Conservation (phyloP, 2,113 vertebrate species). For the Alligator mississippiensis region DNA sequence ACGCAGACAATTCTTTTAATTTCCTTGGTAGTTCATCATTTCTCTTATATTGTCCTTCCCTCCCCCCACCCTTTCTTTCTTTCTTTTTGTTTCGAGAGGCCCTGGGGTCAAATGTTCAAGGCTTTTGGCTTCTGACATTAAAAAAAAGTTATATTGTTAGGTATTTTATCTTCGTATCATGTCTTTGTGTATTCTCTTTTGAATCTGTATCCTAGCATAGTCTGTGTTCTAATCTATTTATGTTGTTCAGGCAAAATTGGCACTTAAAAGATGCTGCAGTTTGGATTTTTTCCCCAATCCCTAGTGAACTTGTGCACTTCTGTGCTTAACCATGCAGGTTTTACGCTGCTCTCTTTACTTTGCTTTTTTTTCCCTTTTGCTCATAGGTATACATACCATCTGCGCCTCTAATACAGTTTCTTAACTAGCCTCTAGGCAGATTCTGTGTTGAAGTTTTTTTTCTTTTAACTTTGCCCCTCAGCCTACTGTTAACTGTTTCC, state of each 20-base stretch:
- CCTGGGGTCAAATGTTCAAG: not conserved
- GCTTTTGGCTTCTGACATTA: conserved; percentile 60
- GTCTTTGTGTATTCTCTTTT: not conserved
- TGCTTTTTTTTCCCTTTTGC: conserved; percentile 17
- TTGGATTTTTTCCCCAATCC: not conserved
- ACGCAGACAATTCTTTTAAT: not conserved
- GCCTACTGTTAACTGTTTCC: conserved; percentile 68
- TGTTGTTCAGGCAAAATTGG: conserved; percentile 1
- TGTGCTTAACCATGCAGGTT: conserved; percentile 3
- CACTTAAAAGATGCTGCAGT: not conserved
- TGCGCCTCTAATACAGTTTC: conserved; percentile 10
- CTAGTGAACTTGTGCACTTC: conserved; percentile 45
- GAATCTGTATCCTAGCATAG: conserved; percentile 26
- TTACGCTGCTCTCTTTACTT: not conserved
- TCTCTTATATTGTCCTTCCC: not conserved
- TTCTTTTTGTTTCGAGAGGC: not conserved
- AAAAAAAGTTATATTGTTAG: conserved; percentile 49
- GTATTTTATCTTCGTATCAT: conserved; percentile 40
- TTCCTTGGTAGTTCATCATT: not conserved
- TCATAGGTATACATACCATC: conserved; percentile 43
- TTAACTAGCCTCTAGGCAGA: conserved; percentile 20
- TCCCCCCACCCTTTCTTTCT: too few relatives aligned
- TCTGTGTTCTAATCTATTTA: not conserved
- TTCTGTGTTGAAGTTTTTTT: conserved; percentile 22
- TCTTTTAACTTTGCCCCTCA: conserved; percentile 54